Evolutionary conservation across 2,888 invertebrate genomes (phyloP), one percentile per base, ranked within the genome.

Genomic region (Oligia latruncula): DNA sequence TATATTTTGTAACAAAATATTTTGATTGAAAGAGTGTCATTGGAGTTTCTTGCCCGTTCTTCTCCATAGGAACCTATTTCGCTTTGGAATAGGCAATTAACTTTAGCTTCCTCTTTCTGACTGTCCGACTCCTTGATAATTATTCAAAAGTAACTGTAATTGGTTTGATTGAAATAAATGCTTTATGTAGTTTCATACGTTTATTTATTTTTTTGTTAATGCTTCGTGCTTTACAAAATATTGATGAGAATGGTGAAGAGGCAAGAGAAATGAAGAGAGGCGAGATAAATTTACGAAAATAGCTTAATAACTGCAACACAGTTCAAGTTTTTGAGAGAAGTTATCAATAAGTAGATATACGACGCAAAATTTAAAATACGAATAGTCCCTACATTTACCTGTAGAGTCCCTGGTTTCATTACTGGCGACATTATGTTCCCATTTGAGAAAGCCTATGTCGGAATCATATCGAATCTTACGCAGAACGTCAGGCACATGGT

Each of bases 381-480:
- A 29, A 65, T 23, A 15, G 4, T 58, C 17, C 8, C 5, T 20
- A 17, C 5, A 17, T 35, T 40, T 46, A 60, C 80, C 80, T 70
- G 67, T 62, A 52, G 46, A 35, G 1, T 43, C 13, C 13, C 15
- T 75, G 13, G 73, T 73, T n/a, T 58, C 52, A 17, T 87, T 82
- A 46, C 35, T 58, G 2, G 0, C 6, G 0, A 29, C 20, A n/a
- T 35, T 35, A 2, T 29, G 58, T 13, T 80, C 29, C 77, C 83
- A 81, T 71, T 78, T 71, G 17, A 93, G 77, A 17, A 93, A 83
- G 17, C 92, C 78, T 11, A 95, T 80, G 40, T 96, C 95, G 5
- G 93, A 91, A 74, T 96, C 95, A 72, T 96, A 95, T 62, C 95
- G 90, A 4, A 87, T 83, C 4, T 73, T 72, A 4, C 89, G 77